Percentiles rank a stretch among this genome's conserved stretches.
Evolutionary conservation across 2,113 vertebrate genomes (phyloP).

Genomic region (Neodontobutis hainanensis): DNA sequence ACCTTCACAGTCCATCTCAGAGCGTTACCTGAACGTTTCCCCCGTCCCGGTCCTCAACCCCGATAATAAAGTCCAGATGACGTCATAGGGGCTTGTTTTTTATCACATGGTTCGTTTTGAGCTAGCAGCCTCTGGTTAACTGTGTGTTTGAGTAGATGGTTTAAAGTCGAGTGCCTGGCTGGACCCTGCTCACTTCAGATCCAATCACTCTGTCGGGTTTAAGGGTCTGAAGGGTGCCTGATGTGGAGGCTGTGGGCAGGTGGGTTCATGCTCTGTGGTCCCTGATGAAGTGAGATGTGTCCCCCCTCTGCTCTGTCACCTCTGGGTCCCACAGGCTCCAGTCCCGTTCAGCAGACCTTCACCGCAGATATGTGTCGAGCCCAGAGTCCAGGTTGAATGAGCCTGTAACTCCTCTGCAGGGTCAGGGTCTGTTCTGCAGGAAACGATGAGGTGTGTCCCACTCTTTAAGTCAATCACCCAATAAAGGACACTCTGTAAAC

Average conservation of each 20-base stretch:
- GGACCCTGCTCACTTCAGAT: no score
- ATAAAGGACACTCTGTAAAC: constrained; percentile 62
- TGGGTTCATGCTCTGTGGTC: constrained; percentile 7
- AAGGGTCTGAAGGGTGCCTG: not conserved
- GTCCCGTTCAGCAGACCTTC: constrained; percentile 33
- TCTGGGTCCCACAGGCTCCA: constrained; percentile 43
- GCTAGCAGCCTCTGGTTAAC: no score
- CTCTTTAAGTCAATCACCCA: constrained; percentile 50
- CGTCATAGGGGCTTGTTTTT: no score
- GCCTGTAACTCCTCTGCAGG: constrained; percentile 33
- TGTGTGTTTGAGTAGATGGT: no score
- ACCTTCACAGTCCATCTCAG: no score
- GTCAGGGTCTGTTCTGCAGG: constrained; percentile 4
- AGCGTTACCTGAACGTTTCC: no score
- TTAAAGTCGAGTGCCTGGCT: no score
- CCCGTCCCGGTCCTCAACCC: no score
- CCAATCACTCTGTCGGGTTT: not conserved
- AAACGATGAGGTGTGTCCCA: constrained; percentile 55
- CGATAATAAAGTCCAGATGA: no score
- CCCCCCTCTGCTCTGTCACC: constrained; percentile 60
- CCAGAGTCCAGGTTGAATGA: not conserved
- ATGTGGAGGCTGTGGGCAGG: constrained; percentile 22
- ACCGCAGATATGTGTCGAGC: constrained; percentile 33
- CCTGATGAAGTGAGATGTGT: constrained; percentile 69
- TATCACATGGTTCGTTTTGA: no score